A percentile compares a stretch with the other conserved stretches of the same genome.
Evolutionary conservation across 1,140 invertebrate genomes (phyloP).

Genomic region (Drosophila littoralis): DNA sequence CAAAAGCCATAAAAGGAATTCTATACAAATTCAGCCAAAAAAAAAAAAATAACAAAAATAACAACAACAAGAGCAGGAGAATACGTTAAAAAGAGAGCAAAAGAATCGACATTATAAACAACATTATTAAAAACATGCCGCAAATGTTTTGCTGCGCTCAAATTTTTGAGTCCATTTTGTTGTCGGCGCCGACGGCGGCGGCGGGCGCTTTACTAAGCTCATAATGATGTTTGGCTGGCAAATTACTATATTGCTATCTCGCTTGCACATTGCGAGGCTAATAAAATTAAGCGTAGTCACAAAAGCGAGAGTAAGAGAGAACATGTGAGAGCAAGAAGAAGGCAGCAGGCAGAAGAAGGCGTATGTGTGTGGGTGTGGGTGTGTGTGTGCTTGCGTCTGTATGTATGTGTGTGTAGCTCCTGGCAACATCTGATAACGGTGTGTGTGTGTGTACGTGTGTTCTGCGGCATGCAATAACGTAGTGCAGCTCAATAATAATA

Average conservation of each 20-base stretch:
- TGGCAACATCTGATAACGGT: conserved; percentile 18
- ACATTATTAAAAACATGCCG: conserved; percentile 84
- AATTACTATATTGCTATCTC: conserved; percentile 61
- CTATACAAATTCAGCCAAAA: conserved; percentile 68
- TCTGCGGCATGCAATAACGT: conserved; percentile 48
- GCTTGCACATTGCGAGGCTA: conserved; percentile 51
- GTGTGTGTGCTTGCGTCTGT: conserved; percentile 3
- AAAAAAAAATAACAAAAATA: conserved; percentile 24
- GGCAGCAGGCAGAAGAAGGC: too few species aligned
- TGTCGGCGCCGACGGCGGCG: conserved; percentile 23
- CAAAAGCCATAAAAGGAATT: conserved; percentile 69
- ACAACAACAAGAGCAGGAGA: conserved; percentile 4
- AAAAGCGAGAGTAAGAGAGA: conserved; percentile 22
- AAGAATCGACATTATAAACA: conserved; percentile 81
- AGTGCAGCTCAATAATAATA: conserved; percentile 65
- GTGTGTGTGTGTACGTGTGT: conserved; percentile 18
- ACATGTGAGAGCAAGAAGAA: conserved; percentile 16
- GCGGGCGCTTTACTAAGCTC: conserved; percentile 43
- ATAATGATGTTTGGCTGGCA: conserved; percentile 66
- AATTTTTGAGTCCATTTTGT: conserved; percentile 83
- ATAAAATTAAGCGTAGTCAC: conserved; percentile 60
- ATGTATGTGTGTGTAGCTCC: background rate
- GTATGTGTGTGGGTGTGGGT: too few species aligned
- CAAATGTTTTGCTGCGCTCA: conserved; percentile 79
- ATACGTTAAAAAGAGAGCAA: conserved; percentile 29